Evolutionary conservation across 2,113 vertebrate genomes (phyloP).

Genomic region (Solenodon paradoxus): DNA sequence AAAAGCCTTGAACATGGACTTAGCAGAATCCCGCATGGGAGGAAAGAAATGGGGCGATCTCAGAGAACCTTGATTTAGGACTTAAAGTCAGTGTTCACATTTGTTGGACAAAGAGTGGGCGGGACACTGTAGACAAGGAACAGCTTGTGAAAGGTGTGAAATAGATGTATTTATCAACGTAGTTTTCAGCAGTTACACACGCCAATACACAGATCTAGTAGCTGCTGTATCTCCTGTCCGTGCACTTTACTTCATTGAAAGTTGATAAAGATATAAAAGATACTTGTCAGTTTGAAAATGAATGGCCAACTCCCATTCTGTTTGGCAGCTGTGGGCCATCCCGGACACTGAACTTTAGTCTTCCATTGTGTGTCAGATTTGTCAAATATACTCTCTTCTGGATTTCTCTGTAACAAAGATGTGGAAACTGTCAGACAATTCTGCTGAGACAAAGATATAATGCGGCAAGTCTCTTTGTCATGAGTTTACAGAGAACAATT

Average conservation of each 20-base stretch:
- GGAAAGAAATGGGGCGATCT: background rate
- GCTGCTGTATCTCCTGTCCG: background rate
- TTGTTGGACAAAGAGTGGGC: background rate
- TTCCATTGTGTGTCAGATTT: background rate
- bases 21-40: background rate
- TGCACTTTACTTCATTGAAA: background rate
- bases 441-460: background rate
- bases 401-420: background rate
- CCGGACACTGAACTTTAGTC: background rate
- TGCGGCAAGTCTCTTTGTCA: background rate
- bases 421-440: background rate
- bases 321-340: background rate
- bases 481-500: background rate
- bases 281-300: background rate
- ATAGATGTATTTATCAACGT: background rate
- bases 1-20: background rate
- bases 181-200: background rate
- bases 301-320: no score
- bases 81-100: background rate
- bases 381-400: background rate
- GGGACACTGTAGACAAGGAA: background rate
- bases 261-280: background rate
- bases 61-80: background rate
- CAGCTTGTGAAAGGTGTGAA: background rate
- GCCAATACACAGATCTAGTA: background rate